Conservation (phyloP, 2,888 invertebrate genomes). For the Acronicta aceris region DNA sequence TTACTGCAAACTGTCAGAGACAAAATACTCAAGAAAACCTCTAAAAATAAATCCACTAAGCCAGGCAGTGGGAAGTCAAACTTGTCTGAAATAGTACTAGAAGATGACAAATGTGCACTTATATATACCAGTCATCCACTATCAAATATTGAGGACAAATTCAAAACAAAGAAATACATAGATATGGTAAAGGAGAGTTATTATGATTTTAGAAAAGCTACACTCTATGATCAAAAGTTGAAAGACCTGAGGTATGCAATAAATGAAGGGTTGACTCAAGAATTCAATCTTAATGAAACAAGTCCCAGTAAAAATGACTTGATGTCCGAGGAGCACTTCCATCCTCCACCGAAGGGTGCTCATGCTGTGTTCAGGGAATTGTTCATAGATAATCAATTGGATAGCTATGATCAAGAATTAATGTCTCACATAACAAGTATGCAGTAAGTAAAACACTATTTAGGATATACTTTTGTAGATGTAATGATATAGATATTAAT, state of each 20-base stretch:
- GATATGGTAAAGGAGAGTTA: constrained; percentile 84
- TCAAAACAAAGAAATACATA: constrained; percentile 77
- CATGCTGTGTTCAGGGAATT: constrained; percentile 84
- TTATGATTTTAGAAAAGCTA: constrained; percentile 84
- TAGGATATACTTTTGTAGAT: background rate
- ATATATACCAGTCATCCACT: constrained; percentile 78
- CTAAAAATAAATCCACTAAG: constrained; percentile 51
- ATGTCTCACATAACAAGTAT: constrained; percentile 78
- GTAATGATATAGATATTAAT: background rate
- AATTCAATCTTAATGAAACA: constrained; percentile 70
- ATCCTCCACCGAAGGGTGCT: constrained; percentile 73
- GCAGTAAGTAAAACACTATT: constrained; percentile 75
- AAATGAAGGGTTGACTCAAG: constrained; percentile 83
- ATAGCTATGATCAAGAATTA: constrained; percentile 81
- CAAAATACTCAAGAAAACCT: constrained; percentile 75
- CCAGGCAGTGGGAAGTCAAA: constrained; percentile 18
- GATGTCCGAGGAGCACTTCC: constrained; percentile 43
- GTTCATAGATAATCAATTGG: constrained; percentile 80
- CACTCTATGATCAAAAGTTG: constrained; percentile 82
- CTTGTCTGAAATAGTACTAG: constrained; percentile 62
- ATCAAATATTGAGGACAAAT: constrained; percentile 71
- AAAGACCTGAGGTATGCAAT: constrained; percentile 85
- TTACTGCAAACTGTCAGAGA: constrained; percentile 81
- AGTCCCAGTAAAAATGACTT: constrained; percentile 28
- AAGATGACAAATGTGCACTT: constrained; percentile 84